These are phyloP conservation scores for Nothocercus julius DNA, from an alignment of 2,113 vertebrate genomes.

Conservation along the genomic window DNA sequence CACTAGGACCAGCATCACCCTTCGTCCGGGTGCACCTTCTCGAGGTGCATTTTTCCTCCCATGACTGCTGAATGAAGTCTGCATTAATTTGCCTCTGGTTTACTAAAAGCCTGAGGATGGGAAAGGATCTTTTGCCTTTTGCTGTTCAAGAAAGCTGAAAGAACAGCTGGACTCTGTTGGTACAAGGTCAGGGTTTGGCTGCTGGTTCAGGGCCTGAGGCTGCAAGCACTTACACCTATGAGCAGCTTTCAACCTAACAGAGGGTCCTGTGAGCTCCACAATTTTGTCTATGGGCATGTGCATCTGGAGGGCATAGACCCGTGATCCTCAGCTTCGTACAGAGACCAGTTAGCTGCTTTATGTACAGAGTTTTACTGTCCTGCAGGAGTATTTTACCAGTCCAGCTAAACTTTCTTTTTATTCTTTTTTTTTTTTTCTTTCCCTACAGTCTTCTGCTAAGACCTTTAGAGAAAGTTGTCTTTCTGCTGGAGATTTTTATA, in stretches of 20 bases:
- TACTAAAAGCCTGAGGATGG: not conserved
- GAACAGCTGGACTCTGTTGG: not conserved
- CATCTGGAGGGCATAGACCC: not conserved
- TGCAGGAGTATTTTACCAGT: not conserved
- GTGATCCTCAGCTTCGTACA: not conserved
- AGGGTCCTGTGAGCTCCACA: not conserved
- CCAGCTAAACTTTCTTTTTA: not conserved
- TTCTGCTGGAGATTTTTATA: constrained; percentile 36
- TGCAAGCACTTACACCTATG: not conserved
- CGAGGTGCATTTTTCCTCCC: not conserved
- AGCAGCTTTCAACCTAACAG: not conserved
- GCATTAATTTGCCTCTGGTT: not conserved
- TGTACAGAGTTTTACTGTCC: not conserved
- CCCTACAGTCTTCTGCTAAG: constrained; percentile 34
- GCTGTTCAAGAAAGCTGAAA: not conserved
- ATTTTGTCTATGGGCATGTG: not conserved
- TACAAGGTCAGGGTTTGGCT: not conserved
- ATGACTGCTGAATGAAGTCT: not conserved
- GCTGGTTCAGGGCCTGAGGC: not conserved
- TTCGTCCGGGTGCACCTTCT: not conserved
- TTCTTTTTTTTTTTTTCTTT: not conserved
- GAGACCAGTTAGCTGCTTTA: rapidly evolving
- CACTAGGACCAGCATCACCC: not conserved
- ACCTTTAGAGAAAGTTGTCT: constrained; percentile 34
- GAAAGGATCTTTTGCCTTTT: not conserved